Base-by-base conservation (phyloP, 2,113 vertebrate genomes). In the Trinectes maculatus region DNA sequence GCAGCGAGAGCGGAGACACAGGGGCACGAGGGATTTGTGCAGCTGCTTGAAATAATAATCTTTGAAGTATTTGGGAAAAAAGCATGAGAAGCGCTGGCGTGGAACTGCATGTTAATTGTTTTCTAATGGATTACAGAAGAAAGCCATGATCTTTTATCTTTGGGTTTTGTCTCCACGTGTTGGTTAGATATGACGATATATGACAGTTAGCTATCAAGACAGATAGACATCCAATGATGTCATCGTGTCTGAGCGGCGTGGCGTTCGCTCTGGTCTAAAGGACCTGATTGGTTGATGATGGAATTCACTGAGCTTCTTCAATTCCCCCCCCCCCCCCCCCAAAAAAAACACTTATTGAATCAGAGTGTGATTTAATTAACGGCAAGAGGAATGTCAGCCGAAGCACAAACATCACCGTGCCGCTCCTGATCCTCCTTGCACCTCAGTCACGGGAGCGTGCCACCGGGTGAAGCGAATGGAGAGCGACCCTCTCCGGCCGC, bases 311-410 rank as follows among this genome's bases (percentile, higher is more conserved):
- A 74, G 56, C 59, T 72, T 75, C 68, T 79, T 57, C 22, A 60
- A 49, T 77, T 81, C 71, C 63, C 71, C 65, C n/a, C n/a, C n/a
- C n/a, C n/a, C n/a, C n/a, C n/a, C n/a, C n/a, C n/a, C n/a, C n/a
- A n/a, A n/a, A 56, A 74, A 62, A 80, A 87, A 76, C 58, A 18
- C 49, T 60, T 78, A 86, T 85, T 71, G 72, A 88, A 87, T 86
- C 40, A 61, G 52, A 69, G 54, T 11, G 18, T 73, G 77, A 62
- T 89, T 82, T 66, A 83, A 86, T 88, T 77, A 85, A 84, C 56
- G 58, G 29, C 29, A 34, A 82, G 49, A 83, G 29, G 26, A 63
- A 75, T 77, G 72, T 62, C 21, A 8, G 59, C 59, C 18, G 0
- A 26, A 47, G 49, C 66, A 40, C 47, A 28, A 69, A 80, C 61